Base-by-base conservation (phyloP, 2,888 invertebrate genomes). In the Sesia bembeciformis region DNA sequence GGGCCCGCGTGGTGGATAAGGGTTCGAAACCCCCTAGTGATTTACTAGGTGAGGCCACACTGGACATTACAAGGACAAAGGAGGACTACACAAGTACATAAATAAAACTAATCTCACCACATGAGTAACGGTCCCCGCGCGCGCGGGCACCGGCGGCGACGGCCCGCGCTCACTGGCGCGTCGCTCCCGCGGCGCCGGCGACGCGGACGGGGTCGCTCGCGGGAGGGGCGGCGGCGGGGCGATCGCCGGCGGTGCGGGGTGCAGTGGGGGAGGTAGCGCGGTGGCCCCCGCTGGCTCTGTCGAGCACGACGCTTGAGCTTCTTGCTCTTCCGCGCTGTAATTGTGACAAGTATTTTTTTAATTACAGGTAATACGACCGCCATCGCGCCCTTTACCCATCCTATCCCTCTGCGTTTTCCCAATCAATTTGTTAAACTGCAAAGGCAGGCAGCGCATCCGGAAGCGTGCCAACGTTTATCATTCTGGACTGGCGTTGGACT, bases 151-250 rank as follows among this genome's bases (percentile, higher is more conserved):
- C 53, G 62, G 56, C 51, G 62, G 57, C 43, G 5, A 23, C 41
- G 23, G 43, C 8, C n/a, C 43, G n/a, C 63, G 78, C 85, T 94
- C 93, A 95, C 93, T 94, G 92, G 62, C 94, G 92, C 3, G 94
- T 94, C n/a, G 43, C 51, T 23, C 42, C 53, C 56, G 54, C 52
- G 46, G 52, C 56, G 61, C 57, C 52, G 56, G 60, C 53, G 62
- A 23, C 23, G 23, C 23, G 23, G 23, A 2, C 23, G 23, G 23
- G 23, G 23, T 23, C 23, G 23, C 23, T 1, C 23, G 23, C 1
- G 23, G 23, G 23, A 23, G 23, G 23, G 23, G 23, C 58, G 58
- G 23, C 58, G 58, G 23, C 23, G 23, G 54, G 56, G 56, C 54
- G 57, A 23, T 53, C 4, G 57, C 52, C 38, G 40, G 54, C 39